Base-by-base conservation (phyloP, 2,888 invertebrate genomes). In the Eueremaeus valkanovi region DNA sequence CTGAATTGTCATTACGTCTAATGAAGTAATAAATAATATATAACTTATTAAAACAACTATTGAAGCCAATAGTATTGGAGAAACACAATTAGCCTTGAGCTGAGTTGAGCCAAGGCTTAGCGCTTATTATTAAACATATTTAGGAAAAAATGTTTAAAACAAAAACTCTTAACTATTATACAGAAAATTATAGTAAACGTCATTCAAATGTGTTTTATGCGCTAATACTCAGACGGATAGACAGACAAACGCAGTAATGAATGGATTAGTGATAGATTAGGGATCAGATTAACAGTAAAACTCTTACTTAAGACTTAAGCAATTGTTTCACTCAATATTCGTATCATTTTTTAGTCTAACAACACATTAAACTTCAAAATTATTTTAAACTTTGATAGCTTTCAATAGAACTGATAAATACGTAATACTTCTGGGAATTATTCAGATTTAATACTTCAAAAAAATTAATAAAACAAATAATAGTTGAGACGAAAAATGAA, bases 1-100 rank as follows among this genome's bases (percentile, higher is more conserved):
- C 40, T 21, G 40, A 40, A 68, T 36, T 68, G 68, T 68, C 68
- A 68, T 68, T 68, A 68, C 24, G 68, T 31, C 68, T 68, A 68
- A 68, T 68, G 68, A 68, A 40, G 40, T 31, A 68, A 68, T 68
- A 68, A 68, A 68, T 68, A 68, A 68, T n/a, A 63, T 33, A 66
- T 68, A 68, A 68, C 40, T 40, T 68, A 68, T 68, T 68, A 40
- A 51, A 3, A 40, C 24, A 68, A 68, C 36, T 36, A 31, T 61
- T 61, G 42, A 42, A 18, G 36, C 24, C 27, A n/a, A 3, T 24
- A 24, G 58, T 42, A 68, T 24, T 11, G 3, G 24, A 31, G 11
- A 63, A 1, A 66, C 21, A 21, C 11, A 31, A 11, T 31, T 68
- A 68, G 68, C 68, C 68, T 68, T 68, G 68, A 55, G 55, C 55